Evolutionary conservation across 2,888 invertebrate species (phyloP), one percentile per base, ranked within the genome.

Genomic region (Cistogaster globosa): DNA sequence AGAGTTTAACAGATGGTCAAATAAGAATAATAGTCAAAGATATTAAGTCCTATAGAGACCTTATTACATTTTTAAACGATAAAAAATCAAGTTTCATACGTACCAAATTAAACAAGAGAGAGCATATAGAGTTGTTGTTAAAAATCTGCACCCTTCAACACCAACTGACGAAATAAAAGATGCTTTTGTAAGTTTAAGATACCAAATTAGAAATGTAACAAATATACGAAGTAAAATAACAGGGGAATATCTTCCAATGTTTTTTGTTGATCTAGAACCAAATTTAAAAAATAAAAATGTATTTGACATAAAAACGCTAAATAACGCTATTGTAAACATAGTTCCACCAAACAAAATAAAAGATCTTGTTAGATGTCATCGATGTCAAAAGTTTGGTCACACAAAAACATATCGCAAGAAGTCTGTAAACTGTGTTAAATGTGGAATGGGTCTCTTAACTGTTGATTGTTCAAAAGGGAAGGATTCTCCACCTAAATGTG

Each of bases 51-150:
- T n/a, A n/a, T 38, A 48, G 71, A 53, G 38, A 20, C 3, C 12
- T 53, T 16, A 58, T 69, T 6, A 53, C 26, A 6, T 42, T 20
- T 38, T 20, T 63, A 36, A 75, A 65, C 16, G 51, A 32, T 16
- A 77, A 68, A 68, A 55, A n/a, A 45, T 68, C 18, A 55, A 45
- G 9, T 78, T 69, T 63, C 78, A 75, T 38, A 81, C 67, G 14
- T 76, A 76, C 18, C 63, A 82, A 45, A 20, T 75, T 12, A 74
- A 83, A 51, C 68, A 74, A 22, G 72, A 78, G 72, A 74, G 72
- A 62, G 58, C 83, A 18, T 77, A 77, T 57, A 71, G 83, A 51
- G 67, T 72, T n/a, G n/a, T n/a, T n/a, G n/a, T n/a, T n/a, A n/a
- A n/a, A n/a, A n/a, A n/a, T n/a, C n/a, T n/a, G n/a, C n/a, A n/a